Base-by-base conservation (phyloP, 2,888 invertebrate genomes). In the Leptopilina syphax region DNA sequence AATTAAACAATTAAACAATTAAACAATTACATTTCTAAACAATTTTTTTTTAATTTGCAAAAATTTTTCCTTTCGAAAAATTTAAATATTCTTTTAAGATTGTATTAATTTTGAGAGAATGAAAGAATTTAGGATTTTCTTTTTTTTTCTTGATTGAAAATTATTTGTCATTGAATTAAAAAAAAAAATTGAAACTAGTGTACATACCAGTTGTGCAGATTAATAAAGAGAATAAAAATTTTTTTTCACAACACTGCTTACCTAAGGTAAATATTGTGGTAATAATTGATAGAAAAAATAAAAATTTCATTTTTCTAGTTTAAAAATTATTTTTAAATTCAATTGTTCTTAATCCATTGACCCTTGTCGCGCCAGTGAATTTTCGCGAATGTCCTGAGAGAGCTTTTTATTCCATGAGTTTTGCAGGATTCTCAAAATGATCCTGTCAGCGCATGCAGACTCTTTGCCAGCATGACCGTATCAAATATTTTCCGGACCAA, bases 261-360 rank as follows among this genome's bases (percentile, higher is more conserved):
- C 73, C 73, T 41, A 57, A 34, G 12, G 57, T 60, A n/a, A 57
- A 73, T 34, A 60, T 54, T 1, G n/a, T 54, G 9, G 73, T 57
- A 73, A 73, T 13, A 73, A 73, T 73, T 57, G 57, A 73, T 73
- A 73, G 73, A 73, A 73, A 73, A 73, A 73, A 73, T 73, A 73
- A 54, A n/a, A 34, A 34, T 73, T 34, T 73, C 73, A 73, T 73
- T 34, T 73, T 50, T 10, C 12, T 50, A 50, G 50, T 50, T 73
- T 57, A n/a, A 10, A 5, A n/a, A 60, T 57, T 44, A 44, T 44
- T 44, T 13, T 41, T 34, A 60, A 57, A 73, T 73, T 57, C 57
- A 73, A 41, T 73, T 13, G 9, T 34, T 34, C n/a, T 41, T 1
- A 57, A 73, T 44, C 8, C 44, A 44, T 8, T 34, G 57, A n/a